A percentile compares a stretch with the other conserved stretches of the same genome.
These are phyloP conservation scores for Alethe diademata DNA, from an alignment of 2,113 vertebrate species.

Conservation along the genomic window DNA sequence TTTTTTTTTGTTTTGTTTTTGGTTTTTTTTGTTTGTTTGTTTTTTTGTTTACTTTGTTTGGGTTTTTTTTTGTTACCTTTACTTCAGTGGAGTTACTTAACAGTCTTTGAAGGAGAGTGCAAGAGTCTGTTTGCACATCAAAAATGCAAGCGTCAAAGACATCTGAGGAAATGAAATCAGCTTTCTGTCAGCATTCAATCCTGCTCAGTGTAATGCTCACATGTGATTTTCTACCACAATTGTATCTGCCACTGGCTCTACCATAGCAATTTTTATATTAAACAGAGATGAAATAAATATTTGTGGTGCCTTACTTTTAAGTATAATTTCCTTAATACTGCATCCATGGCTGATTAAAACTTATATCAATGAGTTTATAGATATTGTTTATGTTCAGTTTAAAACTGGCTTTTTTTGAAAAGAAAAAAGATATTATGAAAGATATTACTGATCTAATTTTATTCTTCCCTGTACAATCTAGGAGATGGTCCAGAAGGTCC, in stretches of 20 bases:
- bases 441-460: neutral
- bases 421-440: neutral
- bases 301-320: neutral
- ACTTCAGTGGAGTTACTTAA: neutral
- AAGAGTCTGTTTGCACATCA: neutral
- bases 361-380: neutral
- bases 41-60: neutral
- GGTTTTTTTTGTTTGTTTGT: neutral
- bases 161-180: neutral
- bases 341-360: neutral
- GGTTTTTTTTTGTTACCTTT: neutral
- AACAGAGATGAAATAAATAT: neutral
- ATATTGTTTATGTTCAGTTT: neutral
- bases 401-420: neutral
- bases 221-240: neutral
- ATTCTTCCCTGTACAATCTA: neutral
- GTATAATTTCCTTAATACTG: neutral
- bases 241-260: neutral
- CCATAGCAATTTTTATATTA: neutral
- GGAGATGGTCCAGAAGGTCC: neutral
- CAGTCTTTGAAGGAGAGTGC: neutral
- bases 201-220: neutral
- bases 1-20: neutral
- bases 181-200: neutral
- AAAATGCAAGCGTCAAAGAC: neutral